Base-by-base conservation (phyloP, 1,140 invertebrate genomes). In the Papilio dardanus region DNA sequence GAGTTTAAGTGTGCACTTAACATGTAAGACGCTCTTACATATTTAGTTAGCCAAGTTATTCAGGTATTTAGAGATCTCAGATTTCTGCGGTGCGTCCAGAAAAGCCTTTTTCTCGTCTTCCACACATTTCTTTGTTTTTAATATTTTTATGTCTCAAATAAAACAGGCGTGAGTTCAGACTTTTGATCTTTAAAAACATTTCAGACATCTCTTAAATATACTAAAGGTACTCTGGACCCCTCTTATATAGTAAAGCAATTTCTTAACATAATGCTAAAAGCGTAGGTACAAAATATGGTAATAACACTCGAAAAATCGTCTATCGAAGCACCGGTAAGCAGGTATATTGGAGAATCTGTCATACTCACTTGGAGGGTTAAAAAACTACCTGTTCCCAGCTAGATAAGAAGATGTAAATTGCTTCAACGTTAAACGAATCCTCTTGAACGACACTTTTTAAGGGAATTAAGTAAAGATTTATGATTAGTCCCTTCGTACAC, bases 331-430 rank as follows among this genome's bases (percentile, higher is more conserved):
- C 19, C 7, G 33, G 14, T 33, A 71, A 28, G 33, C 71, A 73
- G 71, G 71, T 73, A 71, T 69, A 69, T 69, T 69, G n/a, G 35
- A 30, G 50, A 73, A 73, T 73, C 71, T 54, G 71, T 73, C 71
- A 73, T 69, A 73, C 24, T 46, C 40, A 33, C 46, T 24, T 24
- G 6, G 71, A 73, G 46, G 35, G 46, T 54, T 30, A 50, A 69
- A 69, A 69, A 69, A 69, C 67, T 69, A 69, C 67, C 67, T 69
- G 67, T 24, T 69, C 35, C 33, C 50, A 24, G 31, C 14, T 12
- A 54, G 71, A 73, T 73, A 73, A 73, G 71, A n/a, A 73, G 71
- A 73, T 73, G 71, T 73, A 73, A 73, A 73, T 73, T 73, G 71
- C 42, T 37, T 54, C 14, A 30, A 50, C 71, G 71, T 54, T 73